A percentile compares a stretch with the other conserved stretches of the same genome.
Evolutionary conservation across 2,888 invertebrate genomes (phyloP).

Genomic region (Acholoe squamosa): DNA sequence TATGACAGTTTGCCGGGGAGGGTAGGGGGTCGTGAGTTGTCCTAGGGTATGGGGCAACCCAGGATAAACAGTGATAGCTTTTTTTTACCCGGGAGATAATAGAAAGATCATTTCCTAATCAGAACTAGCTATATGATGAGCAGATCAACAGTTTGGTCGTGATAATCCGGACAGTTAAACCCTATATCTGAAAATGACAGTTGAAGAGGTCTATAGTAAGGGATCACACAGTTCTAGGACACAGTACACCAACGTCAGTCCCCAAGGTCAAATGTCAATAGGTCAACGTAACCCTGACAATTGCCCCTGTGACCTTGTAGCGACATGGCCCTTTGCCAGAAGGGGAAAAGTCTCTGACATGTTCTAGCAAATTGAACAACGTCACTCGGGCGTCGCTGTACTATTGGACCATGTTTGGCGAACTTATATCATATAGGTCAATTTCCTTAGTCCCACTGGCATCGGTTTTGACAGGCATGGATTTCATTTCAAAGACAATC

Average conservation of each 20-base stretch:
- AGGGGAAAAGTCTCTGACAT: neutral
- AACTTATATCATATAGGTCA: neutral
- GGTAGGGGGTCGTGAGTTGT: no score
- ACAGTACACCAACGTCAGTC: neutral
- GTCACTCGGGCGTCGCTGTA: neutral
- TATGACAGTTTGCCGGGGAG: no score
- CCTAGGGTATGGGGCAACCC: no score
- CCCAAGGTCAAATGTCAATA: neutral
- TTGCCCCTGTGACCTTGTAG: neutral
- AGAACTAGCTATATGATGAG: no score
- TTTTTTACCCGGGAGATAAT: no score
- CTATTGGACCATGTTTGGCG: neutral
- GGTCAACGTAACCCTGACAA: slow-evolving; percentile 10
- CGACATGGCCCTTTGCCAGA: neutral
- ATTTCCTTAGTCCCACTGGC: neutral
- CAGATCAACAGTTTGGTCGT: no score
- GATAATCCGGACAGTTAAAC: no score
- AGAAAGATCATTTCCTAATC: no score
- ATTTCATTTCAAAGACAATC: neutral
- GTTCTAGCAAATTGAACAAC: slow-evolving; percentile 14
- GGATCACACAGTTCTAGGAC: neutral
- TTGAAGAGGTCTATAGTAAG: no score
- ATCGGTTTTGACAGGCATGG: slow-evolving; percentile 10
- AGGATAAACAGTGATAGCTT: no score
- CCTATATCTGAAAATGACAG: no score